Evolutionary conservation across 2,113 vertebrate genomes (phyloP).

Genomic region (Oenanthe oenanthe): DNA sequence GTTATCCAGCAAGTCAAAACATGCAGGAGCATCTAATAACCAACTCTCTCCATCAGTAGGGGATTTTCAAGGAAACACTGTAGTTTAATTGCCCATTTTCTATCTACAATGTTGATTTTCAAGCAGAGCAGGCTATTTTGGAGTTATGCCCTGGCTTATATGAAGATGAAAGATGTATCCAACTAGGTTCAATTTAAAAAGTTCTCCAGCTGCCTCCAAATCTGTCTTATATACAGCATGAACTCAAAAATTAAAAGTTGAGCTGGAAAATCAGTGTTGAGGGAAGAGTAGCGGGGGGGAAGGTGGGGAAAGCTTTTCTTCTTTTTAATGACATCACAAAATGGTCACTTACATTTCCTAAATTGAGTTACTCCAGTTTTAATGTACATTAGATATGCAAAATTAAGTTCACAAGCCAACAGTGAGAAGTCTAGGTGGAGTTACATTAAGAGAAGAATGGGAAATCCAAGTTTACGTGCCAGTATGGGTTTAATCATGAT

Average conservation of each 20-base stretch:
- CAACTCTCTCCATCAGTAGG: not conserved
- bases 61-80: constrained; percentile 3
- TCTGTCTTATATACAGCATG: not conserved
- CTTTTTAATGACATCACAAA: not conserved
- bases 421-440: not conserved
- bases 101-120: not conserved
- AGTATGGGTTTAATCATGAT: not conserved
- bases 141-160: not conserved
- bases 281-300: not conserved
- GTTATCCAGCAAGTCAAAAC: constrained; percentile 13
- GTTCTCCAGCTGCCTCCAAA: not conserved
- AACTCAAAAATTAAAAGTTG: not conserved
- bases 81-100: not conserved
- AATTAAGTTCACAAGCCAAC: not conserved
- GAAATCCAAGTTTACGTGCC: not conserved
- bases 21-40: constrained; percentile 10
- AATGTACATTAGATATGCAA: not conserved
- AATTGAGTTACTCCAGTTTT: not conserved
- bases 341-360: not conserved
- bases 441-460: not conserved
- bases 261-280: constrained; percentile 1
- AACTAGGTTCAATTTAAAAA: not conserved
- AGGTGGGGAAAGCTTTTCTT: not conserved
- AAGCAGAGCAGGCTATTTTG: constrained; percentile 1
- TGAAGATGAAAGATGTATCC: not conserved